Percentiles rank a stretch among this genome's conserved stretches.
Evolutionary conservation across 1,140 invertebrate species (phyloP).

Genomic region (Paramacrobiotus metropolitanus): DNA sequence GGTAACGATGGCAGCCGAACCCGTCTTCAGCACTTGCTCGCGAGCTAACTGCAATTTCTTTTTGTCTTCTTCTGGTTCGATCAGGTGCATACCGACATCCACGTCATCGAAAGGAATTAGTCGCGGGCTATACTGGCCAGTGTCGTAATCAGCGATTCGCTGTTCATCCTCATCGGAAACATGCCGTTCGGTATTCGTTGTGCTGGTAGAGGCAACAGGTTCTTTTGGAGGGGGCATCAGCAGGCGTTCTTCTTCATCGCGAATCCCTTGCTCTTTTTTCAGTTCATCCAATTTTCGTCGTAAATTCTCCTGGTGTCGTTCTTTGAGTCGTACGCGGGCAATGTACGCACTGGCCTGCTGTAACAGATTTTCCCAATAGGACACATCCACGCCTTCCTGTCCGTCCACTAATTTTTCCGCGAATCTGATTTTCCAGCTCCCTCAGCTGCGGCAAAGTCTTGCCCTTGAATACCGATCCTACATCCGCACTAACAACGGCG

Average conservation of each 20-base stretch:
- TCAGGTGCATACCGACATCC: constrained; percentile 56
- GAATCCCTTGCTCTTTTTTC: constrained; percentile 57
- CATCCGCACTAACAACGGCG: constrained; percentile 66
- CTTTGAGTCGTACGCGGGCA: constrained; percentile 65
- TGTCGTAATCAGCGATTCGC: constrained; percentile 36
- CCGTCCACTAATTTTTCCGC: constrained; percentile 55
- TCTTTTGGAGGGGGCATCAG: constrained; percentile 8
- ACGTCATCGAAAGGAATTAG: constrained; percentile 40
- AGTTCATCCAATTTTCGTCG: constrained; percentile 62
- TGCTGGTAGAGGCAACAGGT: constrained; percentile 5
- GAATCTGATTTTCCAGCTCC: constrained; percentile 58
- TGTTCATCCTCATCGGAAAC: constrained; percentile 28
- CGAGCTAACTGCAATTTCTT: constrained; percentile 45
- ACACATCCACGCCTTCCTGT: constrained; percentile 72
- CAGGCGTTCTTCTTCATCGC: constrained; percentile 10
- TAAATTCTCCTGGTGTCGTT: constrained; percentile 76
- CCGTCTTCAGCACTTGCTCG: constrained; percentile 28
- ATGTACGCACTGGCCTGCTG: constrained; percentile 42
- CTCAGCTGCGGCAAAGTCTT: constrained; percentile 68
- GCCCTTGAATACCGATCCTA: constrained; percentile 68
- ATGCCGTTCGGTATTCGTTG: constrained; percentile 17
- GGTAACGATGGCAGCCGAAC: constrained; percentile 24
- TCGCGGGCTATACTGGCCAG: constrained; percentile 57
- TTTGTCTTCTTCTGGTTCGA: constrained; percentile 49
- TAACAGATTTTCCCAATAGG: not conserved